These are phyloP conservation scores for Heteromormyrus szaboi DNA, from an alignment of 2,797 vertebrate genomes.

Conservation along the genomic window DNA sequence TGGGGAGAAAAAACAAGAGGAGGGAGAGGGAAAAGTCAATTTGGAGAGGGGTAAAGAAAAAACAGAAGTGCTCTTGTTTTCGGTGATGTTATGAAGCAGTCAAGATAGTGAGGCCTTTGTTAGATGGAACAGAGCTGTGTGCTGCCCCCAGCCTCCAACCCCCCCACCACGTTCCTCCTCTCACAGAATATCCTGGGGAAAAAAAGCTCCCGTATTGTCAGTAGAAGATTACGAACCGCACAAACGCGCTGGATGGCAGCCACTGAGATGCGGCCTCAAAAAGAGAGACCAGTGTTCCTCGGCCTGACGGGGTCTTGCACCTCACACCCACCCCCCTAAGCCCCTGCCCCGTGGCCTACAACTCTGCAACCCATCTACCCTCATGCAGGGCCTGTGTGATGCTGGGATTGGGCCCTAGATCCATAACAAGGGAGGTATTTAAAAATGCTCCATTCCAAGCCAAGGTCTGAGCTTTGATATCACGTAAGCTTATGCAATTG, in stretches of 20 bases:
- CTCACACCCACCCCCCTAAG: neutral
- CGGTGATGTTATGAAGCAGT: conserved; percentile 38
- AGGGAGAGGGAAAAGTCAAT: neutral
- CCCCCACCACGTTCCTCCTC: conserved; percentile 23
- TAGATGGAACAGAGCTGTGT: conserved; percentile 12
- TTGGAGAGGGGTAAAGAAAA: conserved; percentile 20
- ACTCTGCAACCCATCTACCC: neutral
- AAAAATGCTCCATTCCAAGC: neutral
- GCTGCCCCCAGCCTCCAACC: conserved; percentile 1
- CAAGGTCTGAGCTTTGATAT: neutral
- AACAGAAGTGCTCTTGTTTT: conserved; percentile 33
- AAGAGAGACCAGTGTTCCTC: neutral
- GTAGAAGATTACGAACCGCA: conserved; percentile 10
- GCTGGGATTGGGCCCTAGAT: neutral
- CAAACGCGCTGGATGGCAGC: neutral
- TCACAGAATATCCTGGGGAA: conserved; percentile 9
- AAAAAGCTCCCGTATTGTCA: conserved; percentile 11
- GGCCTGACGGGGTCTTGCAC: neutral
- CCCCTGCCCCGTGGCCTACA: neutral
- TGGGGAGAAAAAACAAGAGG: neutral
- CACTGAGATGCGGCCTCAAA: neutral
- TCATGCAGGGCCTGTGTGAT: neutral
- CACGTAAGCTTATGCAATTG: neutral
- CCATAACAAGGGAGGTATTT: neutral
- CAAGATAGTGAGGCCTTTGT: conserved; percentile 41